A percentile compares a stretch with the other conserved stretches of the same genome.
These are phyloP conservation scores for Lycocorax pyrrhopterus DNA, from an alignment of 2,113 vertebrate genomes.

Conservation along the genomic window DNA sequence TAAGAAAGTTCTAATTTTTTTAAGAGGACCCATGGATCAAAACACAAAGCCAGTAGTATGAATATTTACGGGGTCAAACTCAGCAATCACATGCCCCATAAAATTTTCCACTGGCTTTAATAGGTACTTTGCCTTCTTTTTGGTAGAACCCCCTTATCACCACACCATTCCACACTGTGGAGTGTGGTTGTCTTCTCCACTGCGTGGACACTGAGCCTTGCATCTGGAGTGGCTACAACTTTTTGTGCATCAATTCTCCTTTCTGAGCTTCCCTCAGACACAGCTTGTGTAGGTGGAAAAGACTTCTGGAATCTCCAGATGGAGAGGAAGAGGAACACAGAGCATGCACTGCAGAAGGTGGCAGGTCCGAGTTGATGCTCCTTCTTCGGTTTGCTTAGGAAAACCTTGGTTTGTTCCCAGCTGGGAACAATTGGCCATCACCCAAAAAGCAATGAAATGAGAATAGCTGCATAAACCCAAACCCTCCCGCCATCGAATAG, in stretches of 20 bases:
- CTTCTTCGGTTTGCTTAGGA: neutral
- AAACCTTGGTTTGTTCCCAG: neutral
- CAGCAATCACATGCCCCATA: neutral
- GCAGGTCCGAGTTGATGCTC: neutral
- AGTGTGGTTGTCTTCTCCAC: neutral
- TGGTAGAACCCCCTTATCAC: neutral
- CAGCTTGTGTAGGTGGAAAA: neutral
- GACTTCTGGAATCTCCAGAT: neutral
- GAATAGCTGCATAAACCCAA: neutral
- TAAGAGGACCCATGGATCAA: neutral
- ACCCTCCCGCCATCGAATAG: neutral
- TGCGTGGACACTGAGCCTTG: neutral
- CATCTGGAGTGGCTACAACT: neutral
- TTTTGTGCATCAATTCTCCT: neutral
- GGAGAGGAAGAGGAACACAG: neutral
- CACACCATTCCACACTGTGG: neutral
- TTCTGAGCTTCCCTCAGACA: neutral
- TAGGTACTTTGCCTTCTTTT: neutral
- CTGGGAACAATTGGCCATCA: neutral
- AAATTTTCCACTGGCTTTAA: neutral
- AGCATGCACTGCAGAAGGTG: neutral
- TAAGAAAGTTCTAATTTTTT: neutral
- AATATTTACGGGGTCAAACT: neutral
- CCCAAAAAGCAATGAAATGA: neutral
- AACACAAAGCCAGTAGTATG: neutral